Evolutionary conservation across 2,797 vertebrate species (phyloP), one percentile per base, ranked within the genome.

Genomic region (Sparidentex hasta): DNA sequence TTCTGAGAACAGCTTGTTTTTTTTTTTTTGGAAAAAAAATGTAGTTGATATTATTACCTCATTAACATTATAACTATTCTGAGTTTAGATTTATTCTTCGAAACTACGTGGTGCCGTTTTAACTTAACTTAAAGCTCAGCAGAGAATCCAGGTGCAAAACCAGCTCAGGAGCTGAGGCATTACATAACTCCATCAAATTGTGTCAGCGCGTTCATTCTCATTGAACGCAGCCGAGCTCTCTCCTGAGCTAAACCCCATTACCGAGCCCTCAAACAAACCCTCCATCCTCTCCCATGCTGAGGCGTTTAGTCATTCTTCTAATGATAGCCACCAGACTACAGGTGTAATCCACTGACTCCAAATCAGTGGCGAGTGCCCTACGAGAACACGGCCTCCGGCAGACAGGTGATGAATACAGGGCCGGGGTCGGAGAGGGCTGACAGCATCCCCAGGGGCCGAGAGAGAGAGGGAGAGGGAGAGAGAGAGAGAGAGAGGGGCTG

Each of bases 311-410:
- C 87, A 88, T 59, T 83, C 61, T 52, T 86, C 80, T 75, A 85
- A 86, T 85, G 86, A 89, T 81, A 82, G 85, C 78, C 77, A 78
- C 85, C 71, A 54, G 84, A 81, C 85, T 82, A 83, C 87, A 91
- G 84, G 90, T 92, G 91, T 84, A 80, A 90, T 84, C 84, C 71
- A 69, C 79, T 78, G 82, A 85, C 76, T 84, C 55, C 74, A 57
- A 83, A 79, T 89, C 85, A 82, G 84, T 13, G 52, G 69, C 46
- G 6, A 65, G 54, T 0, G 51, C 76, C 83, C 43, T 23, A 3
- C 78, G 86, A 84, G 86, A 78, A 76, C 68, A 68, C 44, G 25
- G 80, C 81, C 87, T 68, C 47, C 11, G 7, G 89, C 74, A 80
- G 86, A 87, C 80, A 87, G 85, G 75, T 87, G 88, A 88, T 87